Conservation (phyloP, 2,888 invertebrate genomes). For the Temnothorax rugatulus region DNA sequence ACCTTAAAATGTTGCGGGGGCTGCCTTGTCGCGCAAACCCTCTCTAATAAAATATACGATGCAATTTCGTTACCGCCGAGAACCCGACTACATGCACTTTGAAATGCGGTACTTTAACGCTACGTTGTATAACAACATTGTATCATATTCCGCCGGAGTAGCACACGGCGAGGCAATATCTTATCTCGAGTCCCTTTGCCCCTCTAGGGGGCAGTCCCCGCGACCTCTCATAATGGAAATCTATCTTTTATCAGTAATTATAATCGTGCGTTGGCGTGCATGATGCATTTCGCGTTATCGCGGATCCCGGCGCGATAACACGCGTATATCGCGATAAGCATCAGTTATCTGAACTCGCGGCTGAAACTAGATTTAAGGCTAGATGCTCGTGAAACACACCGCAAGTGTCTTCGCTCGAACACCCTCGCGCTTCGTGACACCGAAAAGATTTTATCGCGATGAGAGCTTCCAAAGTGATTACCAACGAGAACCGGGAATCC, state of each 20-base stretch:
- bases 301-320: slow-evolving; percentile 62
- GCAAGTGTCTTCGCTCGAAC: slow-evolving; percentile 28
- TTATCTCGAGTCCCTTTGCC: slow-evolving; percentile 23
- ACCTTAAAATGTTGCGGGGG: slow-evolving; percentile 32
- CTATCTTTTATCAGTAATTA: slow-evolving; percentile 72
- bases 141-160: slow-evolving; percentile 39
- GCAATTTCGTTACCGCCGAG: slow-evolving; percentile 52
- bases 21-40: not conserved
- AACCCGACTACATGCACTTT: slow-evolving; percentile 29
- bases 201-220: not conserved
- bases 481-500: slow-evolving; percentile 9
- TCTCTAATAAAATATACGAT: slow-evolving; percentile 56
- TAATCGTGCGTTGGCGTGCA: slow-evolving; percentile 66
- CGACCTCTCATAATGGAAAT: slow-evolving; percentile 60
- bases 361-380: slow-evolving; percentile 33
- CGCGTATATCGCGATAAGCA: slow-evolving; percentile 58
- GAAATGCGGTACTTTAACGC: slow-evolving; percentile 51
- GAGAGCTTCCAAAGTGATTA: slow-evolving; percentile 54
- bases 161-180: slow-evolving; percentile 16
- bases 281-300: slow-evolving; percentile 61
- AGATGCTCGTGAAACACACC: slow-evolving; percentile 37
- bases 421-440: slow-evolving; percentile 32
- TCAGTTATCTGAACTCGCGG: slow-evolving; percentile 27
- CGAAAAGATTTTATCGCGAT: slow-evolving; percentile 51
- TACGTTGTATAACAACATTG: slow-evolving; percentile 35